Percentiles rank a stretch among this genome's conserved stretches.
phyloP scores from a whole-genome alignment of 1,140 invertebrate species.

The Drosophila lowei region DNA sequence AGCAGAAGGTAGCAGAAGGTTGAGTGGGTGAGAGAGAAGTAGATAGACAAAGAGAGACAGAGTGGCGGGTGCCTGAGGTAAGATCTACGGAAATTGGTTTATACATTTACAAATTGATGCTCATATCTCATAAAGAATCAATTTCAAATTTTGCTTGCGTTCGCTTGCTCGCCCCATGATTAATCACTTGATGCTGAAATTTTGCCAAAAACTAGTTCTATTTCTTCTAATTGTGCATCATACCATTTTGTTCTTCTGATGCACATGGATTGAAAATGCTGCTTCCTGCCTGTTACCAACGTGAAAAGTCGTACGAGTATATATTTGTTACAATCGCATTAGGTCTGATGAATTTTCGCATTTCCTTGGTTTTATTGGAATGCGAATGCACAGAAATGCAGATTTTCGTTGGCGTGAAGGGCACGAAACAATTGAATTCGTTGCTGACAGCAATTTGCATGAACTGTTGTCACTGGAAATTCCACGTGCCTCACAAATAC shows the following conservation, averaged over 20 bases:
- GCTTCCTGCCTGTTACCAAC: constrained; percentile 22
- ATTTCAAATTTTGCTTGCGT: constrained; percentile 33
- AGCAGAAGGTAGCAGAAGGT: neutral
- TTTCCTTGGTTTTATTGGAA: constrained; percentile 37
- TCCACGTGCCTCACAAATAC: constrained; percentile 59
- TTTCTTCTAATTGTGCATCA: too few species aligned
- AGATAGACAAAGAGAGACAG: neutral
- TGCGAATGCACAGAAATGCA: constrained; percentile 57
- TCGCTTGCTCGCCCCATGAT: constrained; percentile 10
- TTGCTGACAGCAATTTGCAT: constrained; percentile 30
- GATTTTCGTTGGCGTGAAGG: constrained; percentile 23
- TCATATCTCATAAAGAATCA: constrained; percentile 6
- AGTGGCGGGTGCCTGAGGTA: neutral
- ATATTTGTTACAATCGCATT: constrained; percentile 29
- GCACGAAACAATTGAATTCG: constrained; percentile 30
- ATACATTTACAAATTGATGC: too few species aligned
- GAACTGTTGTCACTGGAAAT: constrained; percentile 30
- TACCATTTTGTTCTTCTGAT: too few species aligned
- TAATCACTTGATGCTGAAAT: constrained; percentile 22
- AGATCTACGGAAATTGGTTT: too few species aligned
- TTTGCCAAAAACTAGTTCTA: constrained; percentile 42
- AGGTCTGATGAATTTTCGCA: constrained; percentile 15
- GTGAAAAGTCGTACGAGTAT: constrained; percentile 23
- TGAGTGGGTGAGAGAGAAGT: too few species aligned
- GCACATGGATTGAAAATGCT: constrained; percentile 7